Evolutionary conservation across 2,797 vertebrate genomes (phyloP).

Genomic region (Rousettus madagascariensis): DNA sequence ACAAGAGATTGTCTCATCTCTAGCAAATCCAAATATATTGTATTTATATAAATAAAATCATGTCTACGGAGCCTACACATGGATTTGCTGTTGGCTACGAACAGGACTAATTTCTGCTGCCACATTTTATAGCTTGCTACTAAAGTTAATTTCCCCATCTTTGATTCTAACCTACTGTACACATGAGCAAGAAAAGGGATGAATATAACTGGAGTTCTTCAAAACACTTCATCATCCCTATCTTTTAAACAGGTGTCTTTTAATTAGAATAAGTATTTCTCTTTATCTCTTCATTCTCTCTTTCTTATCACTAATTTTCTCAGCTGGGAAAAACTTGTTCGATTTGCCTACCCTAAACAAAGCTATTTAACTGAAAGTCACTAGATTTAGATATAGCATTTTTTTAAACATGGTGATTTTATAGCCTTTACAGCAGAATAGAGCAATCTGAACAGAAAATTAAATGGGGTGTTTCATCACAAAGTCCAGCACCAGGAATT

Average conservation of each 20-base stretch:
- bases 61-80: background rate
- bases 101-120: background rate
- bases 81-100: background rate
- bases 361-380: background rate
- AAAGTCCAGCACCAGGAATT: background rate
- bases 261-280: conserved; percentile 1
- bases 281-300: conserved; percentile 14
- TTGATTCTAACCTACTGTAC: background rate
- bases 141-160: conserved; percentile 19
- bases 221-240: background rate
- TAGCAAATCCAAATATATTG: background rate
- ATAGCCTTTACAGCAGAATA: conserved; percentile 13
- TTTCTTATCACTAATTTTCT: conserved; percentile 44
- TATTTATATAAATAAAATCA: background rate
- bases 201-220: background rate
- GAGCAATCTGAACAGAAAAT: conserved; percentile 32
- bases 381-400: background rate
- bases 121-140: background rate
- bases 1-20: background rate
- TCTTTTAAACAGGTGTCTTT: background rate
- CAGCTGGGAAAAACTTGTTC: background rate
- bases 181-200: background rate
- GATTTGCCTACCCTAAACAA: conserved; percentile 8
- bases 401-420: background rate
- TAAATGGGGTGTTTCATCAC: background rate